These are phyloP conservation scores for Heterotilapia buettikoferi DNA, from an alignment of 2,113 vertebrate species.

Conservation along the genomic window DNA sequence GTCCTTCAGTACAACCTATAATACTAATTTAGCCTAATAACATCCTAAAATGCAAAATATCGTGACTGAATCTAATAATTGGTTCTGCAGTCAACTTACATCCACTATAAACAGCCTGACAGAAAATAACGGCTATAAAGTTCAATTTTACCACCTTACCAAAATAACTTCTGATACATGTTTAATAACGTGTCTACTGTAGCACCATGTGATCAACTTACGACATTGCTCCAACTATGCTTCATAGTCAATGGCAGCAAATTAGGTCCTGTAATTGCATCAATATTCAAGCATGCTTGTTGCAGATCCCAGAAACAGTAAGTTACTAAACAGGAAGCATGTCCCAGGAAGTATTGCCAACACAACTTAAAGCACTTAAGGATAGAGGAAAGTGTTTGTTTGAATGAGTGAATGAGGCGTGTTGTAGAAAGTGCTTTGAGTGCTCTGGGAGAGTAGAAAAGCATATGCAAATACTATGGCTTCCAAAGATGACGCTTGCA, in stretches of 20 bases:
- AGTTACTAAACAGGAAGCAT: not conserved
- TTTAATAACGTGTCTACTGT: not conserved
- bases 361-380: not conserved
- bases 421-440: not conserved
- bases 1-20: not conserved
- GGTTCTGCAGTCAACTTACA: not conserved
- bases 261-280: not conserved
- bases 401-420: not conserved
- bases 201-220: not conserved
- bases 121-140: not conserved
- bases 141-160: not conserved
- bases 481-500: not conserved
- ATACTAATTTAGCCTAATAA: not conserved
- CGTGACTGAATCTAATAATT: not conserved
- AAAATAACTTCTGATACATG: not conserved
- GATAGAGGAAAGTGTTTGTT: not conserved
- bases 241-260: not conserved
- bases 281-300: not conserved
- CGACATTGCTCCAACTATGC: not conserved
- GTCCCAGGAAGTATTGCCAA: not conserved
- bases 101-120: not conserved
- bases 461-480: not conserved
- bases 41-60: not conserved
- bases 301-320: not conserved
- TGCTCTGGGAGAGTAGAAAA: not conserved